phyloP scores from a whole-genome alignment of 92 coral and sea anemone genomes.

The Pocillopora meandrina region DNA sequence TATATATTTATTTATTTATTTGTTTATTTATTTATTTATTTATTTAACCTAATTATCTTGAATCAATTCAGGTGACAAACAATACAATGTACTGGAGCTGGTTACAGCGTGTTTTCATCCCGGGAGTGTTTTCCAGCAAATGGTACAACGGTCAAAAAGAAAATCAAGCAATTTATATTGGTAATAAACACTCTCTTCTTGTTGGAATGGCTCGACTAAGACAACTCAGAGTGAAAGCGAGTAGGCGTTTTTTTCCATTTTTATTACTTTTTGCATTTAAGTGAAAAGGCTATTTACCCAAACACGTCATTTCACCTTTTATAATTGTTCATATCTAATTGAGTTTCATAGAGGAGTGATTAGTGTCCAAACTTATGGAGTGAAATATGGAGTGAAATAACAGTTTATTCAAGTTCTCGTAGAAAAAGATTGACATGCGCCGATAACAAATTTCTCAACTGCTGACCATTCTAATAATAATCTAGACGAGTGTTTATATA shows the following conservation, averaged over 20 bases:
- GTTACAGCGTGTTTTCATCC: constrained; percentile 45
- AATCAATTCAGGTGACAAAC: background rate
- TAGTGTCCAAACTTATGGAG: too few relatives aligned
- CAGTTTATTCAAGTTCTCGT: too few relatives aligned
- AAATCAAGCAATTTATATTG: constrained; percentile 45
- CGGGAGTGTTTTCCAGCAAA: constrained; percentile 59
- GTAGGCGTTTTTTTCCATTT: constrained; percentile 21
- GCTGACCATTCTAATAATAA: too few relatives aligned
- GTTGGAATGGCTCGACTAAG: constrained; percentile 81
- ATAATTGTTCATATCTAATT: background rate
- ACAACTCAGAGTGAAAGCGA: constrained; percentile 67
- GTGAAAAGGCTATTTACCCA: background rate
- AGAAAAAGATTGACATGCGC: too few relatives aligned
- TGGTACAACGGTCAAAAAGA: constrained; percentile 66
- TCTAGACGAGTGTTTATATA: too few relatives aligned
- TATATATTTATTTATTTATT: too few relatives aligned
- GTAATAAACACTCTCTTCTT: constrained; percentile 64
- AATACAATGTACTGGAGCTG: constrained; percentile 59
- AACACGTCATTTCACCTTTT: background rate
- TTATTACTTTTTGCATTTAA: background rate
- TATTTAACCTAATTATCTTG: background rate
- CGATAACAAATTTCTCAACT: too few relatives aligned
- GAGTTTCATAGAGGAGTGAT: too few relatives aligned
- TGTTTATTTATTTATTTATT: too few relatives aligned
- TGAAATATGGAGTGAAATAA: too few relatives aligned